phyloP scores from a whole-genome alignment of 1,140 invertebrate species.

The Saxidomus purpurata region DNA sequence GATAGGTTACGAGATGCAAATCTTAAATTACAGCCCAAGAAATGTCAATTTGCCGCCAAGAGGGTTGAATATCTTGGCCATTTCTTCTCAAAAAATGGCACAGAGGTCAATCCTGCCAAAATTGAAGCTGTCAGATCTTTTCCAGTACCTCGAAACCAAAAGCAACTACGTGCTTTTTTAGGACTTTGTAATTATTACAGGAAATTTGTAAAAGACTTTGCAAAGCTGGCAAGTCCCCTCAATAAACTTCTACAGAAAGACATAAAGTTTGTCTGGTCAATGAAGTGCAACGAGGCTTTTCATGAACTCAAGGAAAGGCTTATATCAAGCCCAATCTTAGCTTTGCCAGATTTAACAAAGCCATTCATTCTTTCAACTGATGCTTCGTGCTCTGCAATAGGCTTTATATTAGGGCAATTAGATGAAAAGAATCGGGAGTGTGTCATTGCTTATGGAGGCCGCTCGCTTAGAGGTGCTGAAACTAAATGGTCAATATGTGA shows the following conservation, averaged over 20 bases:
- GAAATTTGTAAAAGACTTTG: not conserved
- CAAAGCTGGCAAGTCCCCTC: not conserved
- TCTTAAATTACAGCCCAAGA: conserved; percentile 68
- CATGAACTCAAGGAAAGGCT: conserved; percentile 53
- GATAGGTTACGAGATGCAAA: conserved; percentile 53
- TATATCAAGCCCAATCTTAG: conserved; percentile 43
- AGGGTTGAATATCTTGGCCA: conserved; percentile 71
- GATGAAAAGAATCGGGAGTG: conserved; percentile 56
- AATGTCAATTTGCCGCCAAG: conserved; percentile 70
- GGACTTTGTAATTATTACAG: conserved; percentile 36
- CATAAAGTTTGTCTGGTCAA: conserved; percentile 58
- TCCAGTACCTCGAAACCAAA: not conserved
- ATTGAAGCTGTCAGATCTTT: conserved; percentile 21
- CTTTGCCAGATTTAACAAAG: conserved; percentile 45
- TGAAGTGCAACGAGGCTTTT: conserved; percentile 57
- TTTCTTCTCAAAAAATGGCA: conserved; percentile 63
- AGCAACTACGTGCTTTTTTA: not conserved
- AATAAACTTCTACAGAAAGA: conserved; percentile 84
- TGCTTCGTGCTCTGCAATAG: conserved; percentile 32
- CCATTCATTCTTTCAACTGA: conserved; percentile 41
- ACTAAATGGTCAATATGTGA: conserved; percentile 56
- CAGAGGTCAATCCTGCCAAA: conserved; percentile 41
- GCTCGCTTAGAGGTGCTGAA: conserved; percentile 45
- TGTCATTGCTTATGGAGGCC: conserved; percentile 51
- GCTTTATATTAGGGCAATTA: conserved; percentile 61